Base-by-base conservation (phyloP, 2,797 vertebrate genomes). In the Limnodromus scolopaceus region DNA sequence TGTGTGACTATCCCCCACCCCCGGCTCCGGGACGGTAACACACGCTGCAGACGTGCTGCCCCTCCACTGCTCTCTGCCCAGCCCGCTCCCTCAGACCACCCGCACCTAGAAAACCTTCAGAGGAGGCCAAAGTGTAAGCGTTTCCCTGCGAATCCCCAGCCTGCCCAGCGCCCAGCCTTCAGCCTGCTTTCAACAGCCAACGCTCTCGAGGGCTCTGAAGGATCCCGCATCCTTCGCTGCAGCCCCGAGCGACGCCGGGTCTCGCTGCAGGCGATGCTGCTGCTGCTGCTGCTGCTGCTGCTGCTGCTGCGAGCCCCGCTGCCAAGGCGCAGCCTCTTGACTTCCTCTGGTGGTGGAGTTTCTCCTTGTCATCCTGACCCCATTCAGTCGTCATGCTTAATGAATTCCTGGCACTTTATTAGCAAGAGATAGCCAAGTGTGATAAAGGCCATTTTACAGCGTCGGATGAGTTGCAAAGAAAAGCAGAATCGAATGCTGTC, bases 321-420 rank as follows among this genome's bases (percentile, higher is more conserved):
- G 76, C 28, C 63, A n/a, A 22, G 84, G 46, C 5, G 38, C 76
- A 85, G 57, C 61, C 87, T 82, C 90, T 78, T 27, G 71, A 61
- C 76, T 80, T 94, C 74, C 69, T 87, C 93, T 87, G 12, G n/a
- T 48, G 74, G 54, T 77, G 51, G 88, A 84, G 54, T 48, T 93
- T 95, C 85, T 96, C 91, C 88, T 89, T 92, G 88, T 89, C 77
- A 55, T 74, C 74, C 78, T 70, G 91, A 87, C 82, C 82, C 82
- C 41, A 9, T 65, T 77, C 70, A 84, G 65, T 74, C 69, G 60
- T 87, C 30, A 45, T 25, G 28, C 36, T 84, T 89, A 89, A 94
- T 69, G 78, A 92, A 89, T 95, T 93, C 93, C 89, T 87, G 88
- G 82, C 85, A 77, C 82, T 92, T 89, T 61, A 96, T 92, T 95